Conservation (phyloP, 92 coral and sea anemone species). For the Siderastrea radians region DNA sequence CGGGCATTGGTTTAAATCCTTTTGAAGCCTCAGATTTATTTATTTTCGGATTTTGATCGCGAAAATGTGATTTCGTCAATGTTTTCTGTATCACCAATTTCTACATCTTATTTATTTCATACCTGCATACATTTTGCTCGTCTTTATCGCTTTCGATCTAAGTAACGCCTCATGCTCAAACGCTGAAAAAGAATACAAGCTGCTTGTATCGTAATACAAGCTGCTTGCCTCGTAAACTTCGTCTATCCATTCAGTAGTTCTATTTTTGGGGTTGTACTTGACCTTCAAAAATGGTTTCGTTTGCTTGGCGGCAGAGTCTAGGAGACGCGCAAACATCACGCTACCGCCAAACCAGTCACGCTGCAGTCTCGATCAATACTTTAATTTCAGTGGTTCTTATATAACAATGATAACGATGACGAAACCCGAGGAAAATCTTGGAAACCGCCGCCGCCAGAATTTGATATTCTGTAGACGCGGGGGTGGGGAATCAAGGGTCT, state of each 20-base stretch:
- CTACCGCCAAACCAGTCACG: not conserved
- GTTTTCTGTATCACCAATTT: no score
- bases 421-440: slow-evolving; percentile 3
- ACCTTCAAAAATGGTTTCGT: slow-evolving; percentile 5
- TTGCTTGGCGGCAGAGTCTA: not conserved
- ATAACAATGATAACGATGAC: not conserved
- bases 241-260: not conserved
- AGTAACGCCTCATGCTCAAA: no score
- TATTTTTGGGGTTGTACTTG: slow-evolving; percentile 21
- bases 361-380: not conserved
- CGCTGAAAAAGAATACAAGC: no score
- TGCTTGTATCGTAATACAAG: no score
- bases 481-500: not conserved
- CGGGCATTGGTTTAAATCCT: no score
- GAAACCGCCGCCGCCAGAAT: slow-evolving; percentile 21
- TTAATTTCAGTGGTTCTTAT: not conserved
- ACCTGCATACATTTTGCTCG: no score
- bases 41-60: no score
- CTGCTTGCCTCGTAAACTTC: no score
- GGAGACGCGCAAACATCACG: not conserved
- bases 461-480: slow-evolving; percentile 33
- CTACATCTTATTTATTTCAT: no score
- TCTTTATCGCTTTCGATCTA: no score
- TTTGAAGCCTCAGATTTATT: no score
- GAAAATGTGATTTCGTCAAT: no score